Base-by-base conservation (phyloP, 37 sponge, comb jelly and placozoan genomes). In the Aphrocallistes beatrix region DNA sequence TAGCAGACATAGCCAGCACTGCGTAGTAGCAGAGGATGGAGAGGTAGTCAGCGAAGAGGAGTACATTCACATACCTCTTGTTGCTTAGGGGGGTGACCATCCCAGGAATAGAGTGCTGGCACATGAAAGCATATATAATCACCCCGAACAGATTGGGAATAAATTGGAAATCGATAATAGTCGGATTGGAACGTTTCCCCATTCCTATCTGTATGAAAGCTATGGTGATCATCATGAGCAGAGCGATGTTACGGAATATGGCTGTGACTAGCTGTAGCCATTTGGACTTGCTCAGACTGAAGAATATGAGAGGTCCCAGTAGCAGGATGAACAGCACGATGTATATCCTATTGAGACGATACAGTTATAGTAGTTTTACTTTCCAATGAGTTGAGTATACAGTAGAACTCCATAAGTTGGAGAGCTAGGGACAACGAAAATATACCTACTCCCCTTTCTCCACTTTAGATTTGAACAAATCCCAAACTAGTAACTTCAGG, bases 71-170 rank as follows among this genome's bases (percentile, higher is more conserved):
- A 49, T 85, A 28, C 21, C 83, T 85, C 86, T 99, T 96, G 81
- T 82, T 75, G 34, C 38, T 89, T 89, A 99, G 96, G 39, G 99
- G 99, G 0, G 99, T 99, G 91, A 99, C 51, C 87, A 99, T 92
- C 1, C 97, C 98, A 0, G 99, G 99, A 3, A 99, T 92, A 30
- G 99, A 99, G 51, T 99, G 99, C 49, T 99, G 99, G 85, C 99
- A 99, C 96, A 99, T 99, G 90, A 99, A 99, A 48, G 96, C 88
- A 83, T 99, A 99, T 51, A 99, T 89, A 25, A 88, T 86, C 39
- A 94, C 88, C 3, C 99, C 99, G 85, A 96, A 92, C 28, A 96
- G 90, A 39, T 47, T 81, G 23, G 96, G 96, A 21, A 96, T 81
- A 8, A 87, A 92, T 21, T 21, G 16, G 84, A 90, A 47, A 23